phyloP scores from a whole-genome alignment of 2,113 vertebrate species.

The Chamaea fasciata region DNA sequence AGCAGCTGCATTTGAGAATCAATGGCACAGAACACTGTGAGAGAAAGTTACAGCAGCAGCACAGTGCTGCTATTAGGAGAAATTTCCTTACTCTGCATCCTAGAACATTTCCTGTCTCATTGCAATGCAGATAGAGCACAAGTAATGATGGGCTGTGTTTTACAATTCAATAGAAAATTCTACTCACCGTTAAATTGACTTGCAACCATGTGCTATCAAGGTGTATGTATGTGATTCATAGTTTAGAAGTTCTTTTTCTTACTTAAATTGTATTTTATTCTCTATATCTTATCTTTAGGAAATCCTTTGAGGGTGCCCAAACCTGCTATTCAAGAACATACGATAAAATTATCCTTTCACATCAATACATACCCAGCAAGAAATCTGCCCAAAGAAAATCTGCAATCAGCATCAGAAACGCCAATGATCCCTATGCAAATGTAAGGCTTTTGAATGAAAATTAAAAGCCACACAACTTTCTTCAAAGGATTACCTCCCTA shows the following conservation, averaged over 20 bases:
- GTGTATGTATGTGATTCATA: background rate
- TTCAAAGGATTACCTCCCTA: background rate
- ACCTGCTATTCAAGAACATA: background rate
- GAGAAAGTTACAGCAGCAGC: background rate
- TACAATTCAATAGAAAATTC: background rate
- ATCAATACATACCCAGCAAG: background rate
- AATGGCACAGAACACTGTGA: fast-evolving
- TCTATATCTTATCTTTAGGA: background rate
- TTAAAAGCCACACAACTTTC: background rate
- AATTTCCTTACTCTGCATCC: background rate
- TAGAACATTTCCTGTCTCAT: background rate
- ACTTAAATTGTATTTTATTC: background rate
- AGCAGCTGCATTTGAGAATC: background rate
- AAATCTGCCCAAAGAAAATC: constrained; percentile 29
- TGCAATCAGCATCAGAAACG: background rate
- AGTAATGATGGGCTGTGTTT: background rate
- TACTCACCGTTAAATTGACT: background rate
- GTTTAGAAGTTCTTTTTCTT: background rate
- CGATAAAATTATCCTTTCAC: background rate
- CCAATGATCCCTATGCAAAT: background rate
- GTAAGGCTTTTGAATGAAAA: constrained; percentile 41
- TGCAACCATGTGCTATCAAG: background rate
- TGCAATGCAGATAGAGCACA: background rate
- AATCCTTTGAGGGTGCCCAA: background rate
- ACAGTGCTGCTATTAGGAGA: background rate